phyloP scores from a whole-genome alignment of 2,113 vertebrate genomes.

The Pomatorhinus ruficollis region DNA sequence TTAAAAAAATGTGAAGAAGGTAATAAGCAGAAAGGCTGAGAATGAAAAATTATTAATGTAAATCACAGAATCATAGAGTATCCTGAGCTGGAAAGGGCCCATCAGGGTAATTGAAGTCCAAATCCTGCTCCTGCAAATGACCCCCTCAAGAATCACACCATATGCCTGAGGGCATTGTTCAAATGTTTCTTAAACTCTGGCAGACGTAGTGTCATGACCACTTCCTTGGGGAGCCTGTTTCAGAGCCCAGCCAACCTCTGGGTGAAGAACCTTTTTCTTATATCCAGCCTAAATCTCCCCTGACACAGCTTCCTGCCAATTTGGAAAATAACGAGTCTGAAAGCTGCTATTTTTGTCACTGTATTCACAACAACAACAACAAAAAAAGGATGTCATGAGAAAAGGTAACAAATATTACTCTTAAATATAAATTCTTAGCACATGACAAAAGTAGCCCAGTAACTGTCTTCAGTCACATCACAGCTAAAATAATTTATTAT shows the following conservation, averaged over 20 bases:
- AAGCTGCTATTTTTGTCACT: neutral
- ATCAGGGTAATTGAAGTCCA: neutral
- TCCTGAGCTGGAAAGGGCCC: neutral
- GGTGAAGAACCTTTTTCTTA: neutral
- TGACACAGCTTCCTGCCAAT: neutral
- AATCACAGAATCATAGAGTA: neutral
- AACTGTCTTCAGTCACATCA: neutral
- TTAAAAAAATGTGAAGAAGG: neutral
- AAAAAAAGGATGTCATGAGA: neutral
- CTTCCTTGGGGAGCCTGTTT: neutral
- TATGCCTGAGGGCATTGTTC: neutral
- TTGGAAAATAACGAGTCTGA: neutral
- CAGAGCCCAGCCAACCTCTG: neutral
- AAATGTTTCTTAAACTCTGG: neutral
- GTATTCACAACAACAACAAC: neutral
- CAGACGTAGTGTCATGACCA: neutral
- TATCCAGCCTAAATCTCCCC: neutral
- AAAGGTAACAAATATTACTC: neutral
- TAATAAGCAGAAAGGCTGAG: neutral
- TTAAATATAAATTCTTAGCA: neutral
- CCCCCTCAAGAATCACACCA: neutral
- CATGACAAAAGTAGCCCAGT: neutral
- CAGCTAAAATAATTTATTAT: neutral
- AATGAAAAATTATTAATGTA: neutral
- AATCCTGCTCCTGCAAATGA: neutral